A percentile compares a stretch with the other conserved stretches of the same genome.
Conservation (phyloP, 1,140 invertebrate genomes). For the Apis mellifera region Amel_HAv3.1 CM009939.2:9199001-9199500, state of each 20-base stretch:
- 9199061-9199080: too few relatives aligned
- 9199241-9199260: background rate
- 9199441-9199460: slow-evolving; percentile 5
- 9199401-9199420: slow-evolving; percentile 10
- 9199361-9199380: slow-evolving; percentile 54
- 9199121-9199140: background rate
- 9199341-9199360: slow-evolving; percentile 48
- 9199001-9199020: slow-evolving; percentile 24
- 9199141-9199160: background rate
- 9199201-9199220: slow-evolving; percentile 6
- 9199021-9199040: background rate
- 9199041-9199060: rapidly evolving
- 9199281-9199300: slow-evolving; percentile 32
- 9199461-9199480: slow-evolving; percentile 16
- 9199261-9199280: slow-evolving; percentile 33
- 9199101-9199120: too few relatives aligned
- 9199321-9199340: slow-evolving; percentile 16
- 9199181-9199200: background rate
- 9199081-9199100: too few relatives aligned
- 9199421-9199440: slow-evolving; percentile 24
- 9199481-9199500: background rate
- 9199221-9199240: slow-evolving; percentile 24
- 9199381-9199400: slow-evolving; percentile 23
- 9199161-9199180: too few relatives aligned
- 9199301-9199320: background rate